Conservation (phyloP, 2,113 vertebrate genomes). For the Zapornia atra region DNA sequence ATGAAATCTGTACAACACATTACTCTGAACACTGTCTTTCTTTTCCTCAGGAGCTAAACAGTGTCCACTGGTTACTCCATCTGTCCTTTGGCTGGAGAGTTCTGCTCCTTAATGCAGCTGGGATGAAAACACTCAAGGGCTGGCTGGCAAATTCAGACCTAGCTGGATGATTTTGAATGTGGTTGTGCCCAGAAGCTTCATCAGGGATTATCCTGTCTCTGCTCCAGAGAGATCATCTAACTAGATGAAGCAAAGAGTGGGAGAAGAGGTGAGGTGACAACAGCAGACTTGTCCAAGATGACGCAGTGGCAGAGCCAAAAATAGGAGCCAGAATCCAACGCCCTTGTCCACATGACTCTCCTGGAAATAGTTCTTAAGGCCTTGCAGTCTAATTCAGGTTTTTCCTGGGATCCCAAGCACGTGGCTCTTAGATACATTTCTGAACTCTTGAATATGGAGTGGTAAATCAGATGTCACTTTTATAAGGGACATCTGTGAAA, state of each 20-base stretch:
- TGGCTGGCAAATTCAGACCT: not conserved
- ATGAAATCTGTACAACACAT: rapidly evolving
- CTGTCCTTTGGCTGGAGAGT: not conserved
- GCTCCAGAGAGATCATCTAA: not conserved
- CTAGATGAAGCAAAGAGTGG: not conserved
- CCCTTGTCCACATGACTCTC: not conserved
- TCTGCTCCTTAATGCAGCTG: not conserved
- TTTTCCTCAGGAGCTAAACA: not conserved
- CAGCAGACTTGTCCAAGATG: not conserved
- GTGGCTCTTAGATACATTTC: not conserved
- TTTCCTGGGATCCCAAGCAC: not conserved
- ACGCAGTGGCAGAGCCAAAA: not conserved
- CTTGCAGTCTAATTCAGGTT: not conserved
- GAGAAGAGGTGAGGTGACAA: not conserved
- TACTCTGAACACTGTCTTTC: rapidly evolving
- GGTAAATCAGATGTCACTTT: not conserved
- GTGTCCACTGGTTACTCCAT: not conserved
- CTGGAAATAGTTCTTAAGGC: not conserved
- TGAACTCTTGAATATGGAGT: not conserved
- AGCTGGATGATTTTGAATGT: not conserved
- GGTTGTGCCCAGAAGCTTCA: not conserved
- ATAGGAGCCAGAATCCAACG: not conserved
- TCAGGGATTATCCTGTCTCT: not conserved
- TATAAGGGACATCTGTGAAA: not conserved
- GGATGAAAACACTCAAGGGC: not conserved